Evolutionary conservation across 2,797 vertebrate genomes (phyloP).

Genomic region (Xenopus petersii): DNA sequence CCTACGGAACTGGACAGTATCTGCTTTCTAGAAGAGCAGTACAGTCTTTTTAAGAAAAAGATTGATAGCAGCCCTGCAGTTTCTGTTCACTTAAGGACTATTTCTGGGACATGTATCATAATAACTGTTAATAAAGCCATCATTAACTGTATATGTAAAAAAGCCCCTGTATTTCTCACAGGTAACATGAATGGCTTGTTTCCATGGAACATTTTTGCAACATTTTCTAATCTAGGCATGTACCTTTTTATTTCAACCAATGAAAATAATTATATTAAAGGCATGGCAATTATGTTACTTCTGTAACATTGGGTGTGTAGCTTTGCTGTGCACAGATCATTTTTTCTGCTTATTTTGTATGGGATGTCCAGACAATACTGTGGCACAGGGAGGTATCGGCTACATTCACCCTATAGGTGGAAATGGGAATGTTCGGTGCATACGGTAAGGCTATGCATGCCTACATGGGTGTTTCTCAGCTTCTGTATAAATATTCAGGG

Average conservation of each 20-base stretch:
- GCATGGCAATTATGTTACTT: too few species aligned
- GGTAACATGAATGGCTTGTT: neutral
- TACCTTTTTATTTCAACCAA: neutral
- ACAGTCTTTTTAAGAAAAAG: conserved; percentile 28
- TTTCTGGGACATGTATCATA: conserved; percentile 22
- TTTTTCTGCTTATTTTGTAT: too few species aligned
- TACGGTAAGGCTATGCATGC: too few species aligned
- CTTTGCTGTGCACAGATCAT: too few species aligned
- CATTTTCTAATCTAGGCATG: neutral
- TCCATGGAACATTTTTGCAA: neutral
- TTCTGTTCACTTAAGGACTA: conserved; percentile 9
- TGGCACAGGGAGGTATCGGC: too few species aligned
- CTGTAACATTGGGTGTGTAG: too few species aligned
- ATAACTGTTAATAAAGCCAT: conserved; percentile 26
- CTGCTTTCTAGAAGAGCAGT: conserved; percentile 6
- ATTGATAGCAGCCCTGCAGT: neutral
- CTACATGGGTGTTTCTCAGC: too few species aligned
- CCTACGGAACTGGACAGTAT: neutral
- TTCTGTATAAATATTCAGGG: too few species aligned
- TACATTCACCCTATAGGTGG: too few species aligned
- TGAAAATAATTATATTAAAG: neutral
- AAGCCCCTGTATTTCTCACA: neutral
- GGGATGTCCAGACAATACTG: too few species aligned
- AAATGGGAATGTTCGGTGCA: too few species aligned
- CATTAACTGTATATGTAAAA: conserved; percentile 10